Evolutionary conservation across 2,888 invertebrate species (phyloP).

Genomic region (Cataglyphis rosenhaueri): DNA sequence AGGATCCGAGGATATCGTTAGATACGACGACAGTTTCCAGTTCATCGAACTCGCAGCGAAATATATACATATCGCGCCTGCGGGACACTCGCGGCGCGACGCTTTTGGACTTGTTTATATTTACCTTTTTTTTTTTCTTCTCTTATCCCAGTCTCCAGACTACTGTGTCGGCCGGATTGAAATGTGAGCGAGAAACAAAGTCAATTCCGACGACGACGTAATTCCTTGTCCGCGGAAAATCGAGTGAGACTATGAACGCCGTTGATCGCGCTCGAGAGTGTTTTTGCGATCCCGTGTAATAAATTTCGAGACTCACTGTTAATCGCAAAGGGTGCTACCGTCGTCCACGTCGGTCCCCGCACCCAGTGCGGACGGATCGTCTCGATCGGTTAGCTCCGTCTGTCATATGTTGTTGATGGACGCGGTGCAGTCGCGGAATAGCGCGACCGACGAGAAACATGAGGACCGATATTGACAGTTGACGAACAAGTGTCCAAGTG

Average conservation of each 20-base stretch:
- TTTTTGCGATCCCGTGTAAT: neutral
- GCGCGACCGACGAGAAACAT: slow-evolving; percentile 56
- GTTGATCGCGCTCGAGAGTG: slow-evolving; percentile 16
- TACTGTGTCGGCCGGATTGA: neutral
- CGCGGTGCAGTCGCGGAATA: slow-evolving; percentile 36
- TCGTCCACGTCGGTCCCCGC: slow-evolving; percentile 36
- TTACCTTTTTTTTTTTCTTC: neutral
- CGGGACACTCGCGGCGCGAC: slow-evolving; percentile 21
- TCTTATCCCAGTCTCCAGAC: neutral
- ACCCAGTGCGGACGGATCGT: slow-evolving; percentile 51
- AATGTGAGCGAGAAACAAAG: neutral
- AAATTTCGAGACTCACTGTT: slow-evolving; percentile 10
- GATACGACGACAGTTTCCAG: slow-evolving; percentile 24
- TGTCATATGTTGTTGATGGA: slow-evolving; percentile 60
- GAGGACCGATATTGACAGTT: slow-evolving; percentile 69
- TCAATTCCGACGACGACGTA: too few species aligned
- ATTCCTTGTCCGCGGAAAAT: slow-evolving; percentile 4
- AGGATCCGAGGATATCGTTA: slow-evolving; percentile 26
- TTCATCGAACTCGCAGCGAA: slow-evolving; percentile 48
- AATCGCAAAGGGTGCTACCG: slow-evolving; percentile 38
- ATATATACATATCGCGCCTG: neutral
- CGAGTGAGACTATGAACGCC: slow-evolving; percentile 20
- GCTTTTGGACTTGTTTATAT: slow-evolving; percentile 48
- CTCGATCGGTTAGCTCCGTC: neutral
- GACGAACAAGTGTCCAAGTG: slow-evolving; percentile 69